These are phyloP conservation scores for Elephas maximus DNA, from an alignment of 2,113 vertebrate species.

Conservation along the genomic window DNA sequence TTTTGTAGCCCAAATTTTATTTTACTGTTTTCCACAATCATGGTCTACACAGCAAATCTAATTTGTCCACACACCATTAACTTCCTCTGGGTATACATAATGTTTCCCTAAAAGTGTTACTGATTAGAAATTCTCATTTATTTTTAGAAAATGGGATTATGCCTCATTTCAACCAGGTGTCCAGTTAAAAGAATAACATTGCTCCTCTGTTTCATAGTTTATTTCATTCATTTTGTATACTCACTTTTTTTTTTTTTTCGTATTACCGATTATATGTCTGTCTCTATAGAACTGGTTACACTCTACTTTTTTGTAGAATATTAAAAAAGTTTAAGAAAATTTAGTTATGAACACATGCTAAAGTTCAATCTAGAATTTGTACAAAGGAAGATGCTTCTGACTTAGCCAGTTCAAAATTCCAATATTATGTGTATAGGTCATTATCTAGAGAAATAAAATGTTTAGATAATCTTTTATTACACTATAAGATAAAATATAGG, in stretches of 20 bases:
- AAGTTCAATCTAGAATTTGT: not conserved
- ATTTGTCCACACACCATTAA: not conserved
- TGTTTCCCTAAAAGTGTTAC: not conserved
- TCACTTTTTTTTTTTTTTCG: not conserved
- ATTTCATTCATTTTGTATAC: not conserved
- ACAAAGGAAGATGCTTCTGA: not conserved
- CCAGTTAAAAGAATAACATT: not conserved
- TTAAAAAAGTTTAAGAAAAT: not conserved
- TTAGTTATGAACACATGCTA: not conserved
- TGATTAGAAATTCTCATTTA: not conserved
- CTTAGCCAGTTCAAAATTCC: not conserved
- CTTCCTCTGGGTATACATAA: not conserved
- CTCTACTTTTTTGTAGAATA: not conserved
- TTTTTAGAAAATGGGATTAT: not conserved
- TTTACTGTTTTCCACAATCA: not conserved
- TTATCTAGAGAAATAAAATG: not conserved
- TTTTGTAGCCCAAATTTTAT: not conserved
- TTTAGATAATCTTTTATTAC: not conserved
- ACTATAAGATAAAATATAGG: not conserved
- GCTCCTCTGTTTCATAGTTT: not conserved
- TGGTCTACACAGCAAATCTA: not conserved
- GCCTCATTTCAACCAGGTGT: not conserved
- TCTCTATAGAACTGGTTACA: not conserved
- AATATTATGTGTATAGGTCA: not conserved
- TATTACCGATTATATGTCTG: not conserved